Conservation (phyloP, 2,797 vertebrate species). For the Melanotaenia trifasciata region DNA sequence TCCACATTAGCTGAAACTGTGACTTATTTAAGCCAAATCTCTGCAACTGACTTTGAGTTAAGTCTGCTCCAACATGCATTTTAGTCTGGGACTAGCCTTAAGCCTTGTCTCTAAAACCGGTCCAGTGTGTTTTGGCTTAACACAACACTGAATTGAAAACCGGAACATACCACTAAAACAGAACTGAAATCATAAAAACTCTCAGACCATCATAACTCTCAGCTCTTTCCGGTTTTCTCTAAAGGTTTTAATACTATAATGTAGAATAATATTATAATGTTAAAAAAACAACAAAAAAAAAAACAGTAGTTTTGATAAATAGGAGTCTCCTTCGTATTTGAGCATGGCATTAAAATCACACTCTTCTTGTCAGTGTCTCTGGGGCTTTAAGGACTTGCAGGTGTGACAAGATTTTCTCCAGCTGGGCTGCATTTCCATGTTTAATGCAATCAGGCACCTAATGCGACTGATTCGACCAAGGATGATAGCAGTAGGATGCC, state of each 20-base stretch:
- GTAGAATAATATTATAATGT: neutral
- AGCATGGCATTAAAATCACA: slow-evolving; percentile 57
- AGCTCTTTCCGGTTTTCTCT: slow-evolving; percentile 1
- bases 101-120: too few relatives aligned
- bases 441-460: slow-evolving; percentile 74
- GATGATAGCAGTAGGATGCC: slow-evolving; percentile 37
- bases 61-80: too few relatives aligned
- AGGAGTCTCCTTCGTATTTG: slow-evolving; percentile 28
- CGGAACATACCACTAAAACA: too few relatives aligned
- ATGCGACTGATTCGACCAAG: slow-evolving; percentile 55
- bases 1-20: too few relatives aligned
- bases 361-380: slow-evolving; percentile 40
- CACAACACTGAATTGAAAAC: too few relatives aligned
- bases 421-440: slow-evolving; percentile 71
- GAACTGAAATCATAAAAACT: too few relatives aligned
- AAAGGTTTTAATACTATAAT: neutral
- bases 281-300: slow-evolving; percentile 18
- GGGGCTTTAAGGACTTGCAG: slow-evolving; percentile 65
- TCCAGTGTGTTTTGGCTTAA: too few relatives aligned
- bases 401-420: slow-evolving; percentile 67
- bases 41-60: too few relatives aligned
- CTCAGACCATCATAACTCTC: neutral
- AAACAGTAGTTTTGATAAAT: slow-evolving; percentile 45
- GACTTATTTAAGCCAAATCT: too few relatives aligned
- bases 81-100: too few relatives aligned